A percentile compares a stretch with the other conserved stretches of the same genome.
These are phyloP conservation scores for Brachionus sp. DNA, from an alignment of 1,140 invertebrate genomes.

Conservation along the genomic window DNA sequence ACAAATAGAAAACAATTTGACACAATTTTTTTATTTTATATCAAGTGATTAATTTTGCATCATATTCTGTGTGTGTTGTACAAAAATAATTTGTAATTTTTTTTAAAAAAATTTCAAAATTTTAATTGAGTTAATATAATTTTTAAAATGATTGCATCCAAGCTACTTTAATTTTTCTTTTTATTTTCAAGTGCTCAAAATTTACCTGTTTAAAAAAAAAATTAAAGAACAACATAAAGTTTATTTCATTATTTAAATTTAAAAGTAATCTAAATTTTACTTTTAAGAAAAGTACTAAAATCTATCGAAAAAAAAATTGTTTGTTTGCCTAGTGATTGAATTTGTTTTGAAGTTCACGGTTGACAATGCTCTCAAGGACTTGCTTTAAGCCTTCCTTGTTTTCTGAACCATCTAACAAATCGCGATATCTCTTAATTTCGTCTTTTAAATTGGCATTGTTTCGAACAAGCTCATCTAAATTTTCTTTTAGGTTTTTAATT, in stretches of 20 bases:
- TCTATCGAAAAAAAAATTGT: not conserved
- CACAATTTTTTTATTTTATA: no score
- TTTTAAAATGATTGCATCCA: no score
- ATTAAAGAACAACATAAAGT: not conserved
- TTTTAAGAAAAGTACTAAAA: not conserved
- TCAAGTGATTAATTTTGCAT: no score
- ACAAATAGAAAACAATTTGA: no score
- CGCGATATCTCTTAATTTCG: slow-evolving; percentile 20
- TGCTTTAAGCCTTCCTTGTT: not conserved
- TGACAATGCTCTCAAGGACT: not conserved
- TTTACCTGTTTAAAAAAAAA: no score
- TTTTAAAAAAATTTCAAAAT: no score
- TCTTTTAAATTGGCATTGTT: not conserved
- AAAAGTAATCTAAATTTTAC: not conserved
- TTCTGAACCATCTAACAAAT: slow-evolving; percentile 9
- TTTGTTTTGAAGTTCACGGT: not conserved
- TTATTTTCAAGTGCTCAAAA: no score
- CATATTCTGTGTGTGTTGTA: no score
- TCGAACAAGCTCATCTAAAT: not conserved
- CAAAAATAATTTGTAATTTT: no score
- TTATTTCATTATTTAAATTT: no score
- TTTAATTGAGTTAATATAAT: no score
- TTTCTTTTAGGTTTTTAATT: not conserved
- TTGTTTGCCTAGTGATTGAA: not conserved
- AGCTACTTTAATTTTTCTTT: not conserved